A percentile compares a stretch with the other conserved stretches of the same genome.
phyloP scores from a whole-genome alignment of 2,888 invertebrate genomes.

The Agrochola circellaris region DNA sequence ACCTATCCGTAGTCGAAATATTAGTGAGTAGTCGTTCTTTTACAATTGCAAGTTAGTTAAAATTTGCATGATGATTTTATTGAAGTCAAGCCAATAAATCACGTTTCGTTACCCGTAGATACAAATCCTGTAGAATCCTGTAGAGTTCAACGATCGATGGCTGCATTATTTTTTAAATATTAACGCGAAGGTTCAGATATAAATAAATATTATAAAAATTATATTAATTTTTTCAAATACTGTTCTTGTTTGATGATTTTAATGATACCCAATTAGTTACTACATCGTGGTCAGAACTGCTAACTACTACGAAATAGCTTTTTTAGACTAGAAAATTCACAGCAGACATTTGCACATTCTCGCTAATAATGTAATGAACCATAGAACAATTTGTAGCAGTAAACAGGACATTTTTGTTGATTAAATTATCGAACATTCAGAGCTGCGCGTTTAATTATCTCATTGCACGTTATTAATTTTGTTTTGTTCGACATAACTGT shows the following conservation, averaged over 20 bases:
- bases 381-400: neutral
- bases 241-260: neutral
- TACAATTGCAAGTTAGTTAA: constrained; percentile 4
- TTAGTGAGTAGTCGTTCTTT: neutral
- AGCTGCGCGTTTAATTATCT: neutral
- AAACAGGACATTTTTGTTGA: neutral
- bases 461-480: neutral
- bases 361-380: neutral
- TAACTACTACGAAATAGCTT: neutral
- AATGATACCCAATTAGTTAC: neutral
- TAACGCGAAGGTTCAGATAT: no score
- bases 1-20: neutral
- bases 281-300: neutral
- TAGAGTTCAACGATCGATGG: no score
- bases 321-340: neutral
- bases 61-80: constrained; percentile 8
- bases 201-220: neutral
- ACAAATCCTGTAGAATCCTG: neutral
- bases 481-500: neutral
- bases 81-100: constrained; percentile 14
- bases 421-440: neutral
- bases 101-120: neutral
- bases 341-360: neutral
- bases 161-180: neutral
- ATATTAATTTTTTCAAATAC: neutral